Percentiles rank a stretch among this genome's conserved stretches.
Conservation (phyloP, 1,140 invertebrate genomes). For the Listronotus bonariensis region DNA sequence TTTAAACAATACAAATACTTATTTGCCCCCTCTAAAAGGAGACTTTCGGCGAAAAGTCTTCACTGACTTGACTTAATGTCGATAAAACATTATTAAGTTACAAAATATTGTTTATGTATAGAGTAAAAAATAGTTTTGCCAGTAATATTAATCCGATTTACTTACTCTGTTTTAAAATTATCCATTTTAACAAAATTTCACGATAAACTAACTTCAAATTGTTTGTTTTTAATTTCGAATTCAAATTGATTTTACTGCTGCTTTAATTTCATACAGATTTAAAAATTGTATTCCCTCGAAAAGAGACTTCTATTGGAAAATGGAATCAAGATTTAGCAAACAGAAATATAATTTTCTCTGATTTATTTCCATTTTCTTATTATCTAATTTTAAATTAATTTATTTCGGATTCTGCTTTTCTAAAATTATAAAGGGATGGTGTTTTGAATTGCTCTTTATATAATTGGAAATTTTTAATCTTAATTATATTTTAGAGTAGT, state of each 20-base stretch:
- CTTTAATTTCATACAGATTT: conserved; percentile 28
- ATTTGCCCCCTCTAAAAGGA: no score
- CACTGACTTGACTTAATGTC: no score
- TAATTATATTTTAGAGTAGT: no score
- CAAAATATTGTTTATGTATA: neutral
- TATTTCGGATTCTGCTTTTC: conserved; percentile 15
- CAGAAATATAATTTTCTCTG: conserved; percentile 32
- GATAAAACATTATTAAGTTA: neutral
- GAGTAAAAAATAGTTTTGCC: no score
- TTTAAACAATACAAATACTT: no score
- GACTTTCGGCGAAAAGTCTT: no score
- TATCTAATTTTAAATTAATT: conserved; percentile 23
- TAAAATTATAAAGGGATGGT: conserved; percentile 13
- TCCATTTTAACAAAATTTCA: conserved; percentile 1
- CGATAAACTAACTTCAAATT: conserved; percentile 18
- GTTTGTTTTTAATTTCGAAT: conserved; percentile 16
- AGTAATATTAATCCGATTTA: no score
- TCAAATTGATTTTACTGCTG: conserved; percentile 16
- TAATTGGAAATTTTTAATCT: no score
- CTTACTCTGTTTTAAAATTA: no score
- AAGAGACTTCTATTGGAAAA: conserved; percentile 28
- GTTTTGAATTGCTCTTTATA: neutral
- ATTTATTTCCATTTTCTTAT: conserved; percentile 27
- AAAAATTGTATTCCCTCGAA: conserved; percentile 12
- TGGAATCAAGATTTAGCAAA: conserved; percentile 34